Conservation (phyloP, 2,113 vertebrate genomes). For the Clupea harengus region DNA sequence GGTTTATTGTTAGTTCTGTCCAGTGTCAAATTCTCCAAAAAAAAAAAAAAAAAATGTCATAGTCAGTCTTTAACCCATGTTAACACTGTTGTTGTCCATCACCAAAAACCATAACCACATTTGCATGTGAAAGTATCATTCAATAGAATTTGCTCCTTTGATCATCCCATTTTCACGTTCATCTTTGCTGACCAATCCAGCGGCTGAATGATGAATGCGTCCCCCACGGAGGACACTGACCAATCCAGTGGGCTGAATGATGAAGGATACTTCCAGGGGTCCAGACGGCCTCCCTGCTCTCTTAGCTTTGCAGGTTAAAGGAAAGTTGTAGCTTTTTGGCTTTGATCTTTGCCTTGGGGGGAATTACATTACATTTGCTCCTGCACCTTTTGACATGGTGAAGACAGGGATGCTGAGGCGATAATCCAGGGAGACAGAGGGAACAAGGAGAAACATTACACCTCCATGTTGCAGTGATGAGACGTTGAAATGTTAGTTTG, state of each 20-base stretch:
- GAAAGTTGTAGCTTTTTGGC: background rate
- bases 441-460: background rate
- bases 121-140: no score
- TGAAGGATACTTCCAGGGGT: background rate
- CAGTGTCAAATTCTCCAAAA: no score
- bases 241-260: background rate
- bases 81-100: background rate
- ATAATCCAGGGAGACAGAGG: background rate
- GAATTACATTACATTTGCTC: background rate
- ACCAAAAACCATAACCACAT: no score
- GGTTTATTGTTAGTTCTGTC: no score
- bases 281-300: background rate
- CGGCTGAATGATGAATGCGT: no score
- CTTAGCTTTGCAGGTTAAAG: background rate
- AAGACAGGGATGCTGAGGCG: background rate
- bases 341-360: background rate
- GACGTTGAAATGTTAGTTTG: no score
- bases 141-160: no score
- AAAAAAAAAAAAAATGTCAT: no score
- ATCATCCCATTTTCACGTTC: no score
- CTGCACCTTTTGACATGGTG: no score
- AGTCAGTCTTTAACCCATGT: background rate
- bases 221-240: no score
- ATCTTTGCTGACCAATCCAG: background rate
- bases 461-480: background rate